Evolutionary conservation across 2,888 invertebrate species (phyloP).

Genomic region (Acronicta alni): DNA sequence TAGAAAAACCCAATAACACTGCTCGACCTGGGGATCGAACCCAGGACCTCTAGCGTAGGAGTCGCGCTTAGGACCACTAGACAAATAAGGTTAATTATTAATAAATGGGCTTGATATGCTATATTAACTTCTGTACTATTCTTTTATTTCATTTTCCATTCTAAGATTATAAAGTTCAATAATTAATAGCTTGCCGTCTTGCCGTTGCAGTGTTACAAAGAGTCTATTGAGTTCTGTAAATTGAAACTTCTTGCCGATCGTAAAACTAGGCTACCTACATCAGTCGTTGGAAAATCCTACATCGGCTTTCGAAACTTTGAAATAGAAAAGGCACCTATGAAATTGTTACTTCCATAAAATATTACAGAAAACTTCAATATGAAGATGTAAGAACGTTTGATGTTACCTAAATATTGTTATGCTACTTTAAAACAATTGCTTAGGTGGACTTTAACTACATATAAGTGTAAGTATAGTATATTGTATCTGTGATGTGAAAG

Average conservation of each 20-base stretch:
- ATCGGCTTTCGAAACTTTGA: conserved; percentile 12
- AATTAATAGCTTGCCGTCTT: neutral
- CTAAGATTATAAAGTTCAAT: neutral
- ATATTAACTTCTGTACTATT: no score
- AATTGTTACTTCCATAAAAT: conserved; percentile 1
- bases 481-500: no score
- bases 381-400: conserved; percentile 5
- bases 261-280: conserved; percentile 24
- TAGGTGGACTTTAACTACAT: no score
- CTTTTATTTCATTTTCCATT: neutral
- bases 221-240: conserved; percentile 14
- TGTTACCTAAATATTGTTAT: conserved; percentile 7
- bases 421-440: neutral
- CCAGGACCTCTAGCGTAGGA: no score
- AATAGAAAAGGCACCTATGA: conserved; percentile 10
- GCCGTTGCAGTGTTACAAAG: conserved; percentile 16
- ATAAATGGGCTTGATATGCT: no score
- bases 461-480: no score
- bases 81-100: no score
- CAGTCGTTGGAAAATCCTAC: conserved; percentile 24
- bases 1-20: no score
- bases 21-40: no score
- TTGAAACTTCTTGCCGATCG: conserved; percentile 25
- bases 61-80: no score
- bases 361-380: conserved; percentile 7